A percentile compares a stretch with the other conserved stretches of the same genome.
phyloP scores from a whole-genome alignment of 2,113 vertebrate genomes.

The Scatophagus argus region DNA sequence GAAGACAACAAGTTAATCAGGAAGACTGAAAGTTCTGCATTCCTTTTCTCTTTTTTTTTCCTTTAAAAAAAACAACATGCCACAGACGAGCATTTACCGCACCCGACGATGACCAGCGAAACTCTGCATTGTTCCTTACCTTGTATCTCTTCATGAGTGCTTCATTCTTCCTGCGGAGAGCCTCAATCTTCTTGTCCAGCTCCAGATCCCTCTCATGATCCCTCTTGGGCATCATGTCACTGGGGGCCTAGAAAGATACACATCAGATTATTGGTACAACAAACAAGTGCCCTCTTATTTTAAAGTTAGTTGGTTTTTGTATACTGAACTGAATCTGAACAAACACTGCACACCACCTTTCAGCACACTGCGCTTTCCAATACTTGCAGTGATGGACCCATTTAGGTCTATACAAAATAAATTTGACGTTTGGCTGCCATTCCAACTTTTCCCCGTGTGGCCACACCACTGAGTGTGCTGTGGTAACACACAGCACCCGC shows the following conservation, averaged over 20 bases:
- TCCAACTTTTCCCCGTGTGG: background rate
- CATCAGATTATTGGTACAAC: background rate
- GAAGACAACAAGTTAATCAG: slow-evolving; percentile 28
- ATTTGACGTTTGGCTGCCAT: background rate
- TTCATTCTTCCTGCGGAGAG: slow-evolving; percentile 94
- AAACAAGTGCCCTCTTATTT: background rate
- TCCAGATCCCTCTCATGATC: slow-evolving; percentile 93
- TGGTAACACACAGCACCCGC: slow-evolving; percentile 32
- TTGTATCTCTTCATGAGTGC: slow-evolving; percentile 93
- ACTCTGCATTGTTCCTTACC: slow-evolving; percentile 78
- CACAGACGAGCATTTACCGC: background rate
- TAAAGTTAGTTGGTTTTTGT: too few relatives aligned
- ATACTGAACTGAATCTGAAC: background rate
- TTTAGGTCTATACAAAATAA: background rate
- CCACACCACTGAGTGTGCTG: background rate
- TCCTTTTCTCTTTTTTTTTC: too few relatives aligned
- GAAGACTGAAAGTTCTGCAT: slow-evolving; percentile 1
- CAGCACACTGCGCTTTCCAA: background rate
- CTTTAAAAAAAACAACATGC: background rate
- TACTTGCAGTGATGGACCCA: background rate
- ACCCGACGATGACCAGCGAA: background rate
- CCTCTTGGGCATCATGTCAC: slow-evolving; percentile 84
- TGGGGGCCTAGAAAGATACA: slow-evolving; percentile 78
- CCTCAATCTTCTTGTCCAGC: slow-evolving; percentile 94
- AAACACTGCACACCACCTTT: background rate